Conservation (phyloP, 2,888 invertebrate species). For the Euproctis similis region DNA sequence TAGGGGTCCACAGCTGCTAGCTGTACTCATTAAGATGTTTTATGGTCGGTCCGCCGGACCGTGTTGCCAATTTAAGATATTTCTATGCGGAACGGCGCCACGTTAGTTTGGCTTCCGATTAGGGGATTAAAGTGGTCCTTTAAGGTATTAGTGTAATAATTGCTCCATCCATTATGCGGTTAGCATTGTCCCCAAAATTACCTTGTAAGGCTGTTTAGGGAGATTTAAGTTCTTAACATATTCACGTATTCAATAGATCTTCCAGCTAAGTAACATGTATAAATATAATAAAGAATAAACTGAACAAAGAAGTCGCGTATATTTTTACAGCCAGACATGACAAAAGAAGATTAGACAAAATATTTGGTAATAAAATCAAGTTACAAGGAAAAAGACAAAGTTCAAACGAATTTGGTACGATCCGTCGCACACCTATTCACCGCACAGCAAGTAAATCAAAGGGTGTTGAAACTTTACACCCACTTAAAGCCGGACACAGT, state of each 20-base stretch:
- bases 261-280: no score
- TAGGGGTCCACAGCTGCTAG: slow-evolving; percentile 72
- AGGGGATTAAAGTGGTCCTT: slow-evolving; percentile 73
- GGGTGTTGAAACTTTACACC: slow-evolving; percentile 77
- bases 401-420: slow-evolving; percentile 53
- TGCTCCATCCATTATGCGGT: slow-evolving; percentile 64
- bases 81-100: slow-evolving; percentile 72
- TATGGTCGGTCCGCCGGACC: slow-evolving; percentile 74
- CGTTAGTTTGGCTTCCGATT: slow-evolving; percentile 75
- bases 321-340: slow-evolving; percentile 14
- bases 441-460: slow-evolving; percentile 72
- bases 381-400: slow-evolving; percentile 46
- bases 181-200: slow-evolving; percentile 46
- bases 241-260: slow-evolving; percentile 7
- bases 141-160: slow-evolving; percentile 72
- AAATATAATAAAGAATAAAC: no score
- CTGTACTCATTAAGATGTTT: slow-evolving; percentile 77
- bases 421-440: slow-evolving; percentile 57
- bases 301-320: no score
- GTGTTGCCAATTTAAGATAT: slow-evolving; percentile 75
- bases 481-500: slow-evolving; percentile 76
- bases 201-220: slow-evolving; percentile 28
- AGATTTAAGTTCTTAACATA: slow-evolving; percentile 28
- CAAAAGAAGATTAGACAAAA: slow-evolving; percentile 31
- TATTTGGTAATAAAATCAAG: slow-evolving; percentile 34